Percentiles rank a stretch among this genome's conserved stretches.
Conservation (phyloP, 2,113 vertebrate species). For the Paedocypris sp. region DNA sequence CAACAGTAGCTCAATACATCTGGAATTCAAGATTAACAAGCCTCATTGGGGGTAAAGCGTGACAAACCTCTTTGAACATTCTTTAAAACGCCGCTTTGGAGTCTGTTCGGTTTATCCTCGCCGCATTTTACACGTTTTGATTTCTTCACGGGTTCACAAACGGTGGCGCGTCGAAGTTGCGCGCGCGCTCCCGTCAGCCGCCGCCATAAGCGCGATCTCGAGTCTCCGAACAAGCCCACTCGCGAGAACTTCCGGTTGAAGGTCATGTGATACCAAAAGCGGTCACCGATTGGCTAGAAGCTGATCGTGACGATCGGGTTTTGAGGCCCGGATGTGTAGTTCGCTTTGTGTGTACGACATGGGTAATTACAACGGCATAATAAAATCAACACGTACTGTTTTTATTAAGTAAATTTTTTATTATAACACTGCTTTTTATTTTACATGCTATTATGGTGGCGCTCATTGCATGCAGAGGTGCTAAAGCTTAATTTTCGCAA, state of each 20-base stretch:
- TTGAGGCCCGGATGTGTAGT: too few species aligned
- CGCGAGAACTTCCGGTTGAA: background rate
- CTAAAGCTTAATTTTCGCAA: too few species aligned
- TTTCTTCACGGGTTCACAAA: conserved; percentile 47
- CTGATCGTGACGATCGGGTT: too few species aligned
- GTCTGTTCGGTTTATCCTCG: conserved; percentile 50
- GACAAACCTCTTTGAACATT: conserved; percentile 68
- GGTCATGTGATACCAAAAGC: background rate
- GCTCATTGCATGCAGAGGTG: too few species aligned
- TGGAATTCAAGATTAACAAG: background rate
- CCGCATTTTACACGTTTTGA: conserved; percentile 50
- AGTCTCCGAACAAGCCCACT: background rate
- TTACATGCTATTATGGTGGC: too few species aligned
- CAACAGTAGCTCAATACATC: conserved; percentile 3
- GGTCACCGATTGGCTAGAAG: background rate
- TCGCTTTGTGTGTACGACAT: too few species aligned
- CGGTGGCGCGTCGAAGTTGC: conserved; percentile 51
- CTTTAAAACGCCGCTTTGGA: conserved; percentile 50
- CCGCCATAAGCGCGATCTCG: conserved; percentile 55
- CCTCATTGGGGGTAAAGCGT: background rate
- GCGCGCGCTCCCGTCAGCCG: conserved; percentile 55
- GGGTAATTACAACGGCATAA: too few species aligned
- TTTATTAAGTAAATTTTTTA: too few species aligned
- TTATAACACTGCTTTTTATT: too few species aligned
- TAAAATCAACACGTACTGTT: too few species aligned